These are phyloP conservation scores for Zingel zingel DNA, from an alignment of 2,113 vertebrate species.

Conservation along the genomic window DNA sequence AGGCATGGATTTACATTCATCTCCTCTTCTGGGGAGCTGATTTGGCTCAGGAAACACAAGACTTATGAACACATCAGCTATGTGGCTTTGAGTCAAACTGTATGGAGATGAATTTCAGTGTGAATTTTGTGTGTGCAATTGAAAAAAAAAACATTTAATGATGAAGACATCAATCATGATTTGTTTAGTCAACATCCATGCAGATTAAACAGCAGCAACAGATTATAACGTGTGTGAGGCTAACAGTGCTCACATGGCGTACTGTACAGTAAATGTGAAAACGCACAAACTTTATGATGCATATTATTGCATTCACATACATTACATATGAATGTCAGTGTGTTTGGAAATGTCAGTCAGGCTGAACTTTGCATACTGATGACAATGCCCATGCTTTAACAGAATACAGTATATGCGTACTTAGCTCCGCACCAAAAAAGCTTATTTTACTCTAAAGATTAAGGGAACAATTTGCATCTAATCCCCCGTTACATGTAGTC, in stretches of 20 bases:
- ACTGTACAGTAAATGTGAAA: conserved; percentile 10
- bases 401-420: conserved; percentile 38
- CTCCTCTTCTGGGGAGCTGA: conserved; percentile 58
- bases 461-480: conserved; percentile 73
- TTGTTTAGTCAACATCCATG: conserved; percentile 12
- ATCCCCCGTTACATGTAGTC: conserved; percentile 56
- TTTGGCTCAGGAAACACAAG: conserved; percentile 57
- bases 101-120: conserved; percentile 19
- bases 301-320: background rate
- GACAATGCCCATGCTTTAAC: conserved; percentile 14
- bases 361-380: conserved; percentile 69
- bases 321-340: conserved; percentile 11
- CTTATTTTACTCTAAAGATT: conserved; percentile 67
- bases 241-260: background rate
- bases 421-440: conserved; percentile 51
- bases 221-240: conserved; percentile 4
- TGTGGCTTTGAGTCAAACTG: conserved; percentile 45
- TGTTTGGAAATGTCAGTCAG: conserved; percentile 5
- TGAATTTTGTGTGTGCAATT: background rate
- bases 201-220: conserved; percentile 27
- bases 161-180: conserved; percentile 58
- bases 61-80: conserved; percentile 62
- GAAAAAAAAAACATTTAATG: background rate
- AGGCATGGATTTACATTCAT: conserved; percentile 78
- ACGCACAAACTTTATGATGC: conserved; percentile 23